These are phyloP conservation scores for Phaethon lepturus DNA, from an alignment of 2,113 vertebrate genomes.

Conservation along the genomic window DNA sequence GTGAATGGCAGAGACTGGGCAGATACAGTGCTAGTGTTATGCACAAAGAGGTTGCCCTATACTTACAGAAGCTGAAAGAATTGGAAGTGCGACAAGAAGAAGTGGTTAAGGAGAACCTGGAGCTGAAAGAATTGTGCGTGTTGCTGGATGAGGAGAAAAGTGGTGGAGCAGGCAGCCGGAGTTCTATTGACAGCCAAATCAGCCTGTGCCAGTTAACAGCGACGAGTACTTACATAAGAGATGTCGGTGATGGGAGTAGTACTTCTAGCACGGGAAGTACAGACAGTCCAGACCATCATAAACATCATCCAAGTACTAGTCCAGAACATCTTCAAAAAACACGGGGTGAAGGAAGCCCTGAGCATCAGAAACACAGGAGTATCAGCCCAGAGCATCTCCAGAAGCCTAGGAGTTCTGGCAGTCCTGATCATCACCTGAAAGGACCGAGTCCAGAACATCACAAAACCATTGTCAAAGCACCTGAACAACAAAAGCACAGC, in stretches of 20 bases:
- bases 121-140: slow-evolving; percentile 93
- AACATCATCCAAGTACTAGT: slow-evolving; percentile 74
- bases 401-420: slow-evolving; percentile 75
- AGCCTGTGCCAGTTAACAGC: slow-evolving; percentile 85
- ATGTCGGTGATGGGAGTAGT: slow-evolving; percentile 94
- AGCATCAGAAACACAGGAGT: slow-evolving; percentile 82
- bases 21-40: slow-evolving; percentile 91
- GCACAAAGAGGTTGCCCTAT: slow-evolving; percentile 93
- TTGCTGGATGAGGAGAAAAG: slow-evolving; percentile 92
- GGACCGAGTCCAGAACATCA: slow-evolving; percentile 87
- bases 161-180: slow-evolving; percentile 82
- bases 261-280: slow-evolving; percentile 90
- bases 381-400: slow-evolving; percentile 88
- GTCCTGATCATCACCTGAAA: slow-evolving; percentile 83
- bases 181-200: slow-evolving; percentile 91
- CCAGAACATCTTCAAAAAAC: slow-evolving; percentile 85
- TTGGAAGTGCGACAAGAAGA: slow-evolving; percentile 92
- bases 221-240: slow-evolving; percentile 79
- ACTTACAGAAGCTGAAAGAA: slow-evolving; percentile 93
- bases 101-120: slow-evolving; percentile 92
- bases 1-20: slow-evolving; percentile 96
- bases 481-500: slow-evolving; percentile 79
- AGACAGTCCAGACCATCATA: slow-evolving; percentile 84
- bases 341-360: slow-evolving; percentile 84
- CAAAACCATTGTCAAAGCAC: slow-evolving; percentile 78